Evolutionary conservation across 2,888 invertebrate genomes (phyloP).

Genomic region (Drosophila yooni): DNA sequence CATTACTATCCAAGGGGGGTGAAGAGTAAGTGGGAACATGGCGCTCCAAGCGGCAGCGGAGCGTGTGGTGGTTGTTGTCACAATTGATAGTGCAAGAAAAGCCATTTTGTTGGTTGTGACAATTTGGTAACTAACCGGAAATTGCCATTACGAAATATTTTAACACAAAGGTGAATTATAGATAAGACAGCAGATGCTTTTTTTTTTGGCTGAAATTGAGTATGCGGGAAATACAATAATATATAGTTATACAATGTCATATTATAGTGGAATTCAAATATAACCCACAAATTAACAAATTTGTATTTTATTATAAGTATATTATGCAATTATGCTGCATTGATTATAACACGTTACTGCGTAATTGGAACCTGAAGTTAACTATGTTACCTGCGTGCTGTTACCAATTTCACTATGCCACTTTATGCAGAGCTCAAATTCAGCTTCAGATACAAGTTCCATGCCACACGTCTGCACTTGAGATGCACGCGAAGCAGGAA

Average conservation of each 20-base stretch:
- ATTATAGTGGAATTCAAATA: background rate
- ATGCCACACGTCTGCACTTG: constrained; percentile 36
- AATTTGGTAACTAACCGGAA: constrained; percentile 24
- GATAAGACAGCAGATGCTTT: constrained; percentile 5
- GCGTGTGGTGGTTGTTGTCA: constrained; percentile 44
- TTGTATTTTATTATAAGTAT: background rate
- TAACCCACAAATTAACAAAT: background rate
- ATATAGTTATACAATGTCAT: background rate
- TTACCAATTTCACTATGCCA: constrained; percentile 6
- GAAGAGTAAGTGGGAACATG: constrained; percentile 36
- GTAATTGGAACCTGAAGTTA: constrained; percentile 22
- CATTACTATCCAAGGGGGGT: constrained; percentile 20
- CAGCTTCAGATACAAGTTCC: constrained; percentile 26
- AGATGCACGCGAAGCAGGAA: constrained; percentile 4
- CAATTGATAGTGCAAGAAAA: constrained; percentile 13
- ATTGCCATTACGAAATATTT: background rate
- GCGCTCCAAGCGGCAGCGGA: constrained; percentile 46
- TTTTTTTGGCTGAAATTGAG: background rate
- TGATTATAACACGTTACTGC: background rate
- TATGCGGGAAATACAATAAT: background rate
- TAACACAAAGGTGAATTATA: background rate
- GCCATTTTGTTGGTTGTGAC: constrained; percentile 44
- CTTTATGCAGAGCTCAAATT: constrained; percentile 11
- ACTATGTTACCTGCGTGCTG: background rate
- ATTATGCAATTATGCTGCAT: background rate